Evolutionary conservation across 2,113 vertebrate genomes (phyloP), one percentile per base, ranked within the genome.

Genomic region (Corydoras maculifer): DNA sequence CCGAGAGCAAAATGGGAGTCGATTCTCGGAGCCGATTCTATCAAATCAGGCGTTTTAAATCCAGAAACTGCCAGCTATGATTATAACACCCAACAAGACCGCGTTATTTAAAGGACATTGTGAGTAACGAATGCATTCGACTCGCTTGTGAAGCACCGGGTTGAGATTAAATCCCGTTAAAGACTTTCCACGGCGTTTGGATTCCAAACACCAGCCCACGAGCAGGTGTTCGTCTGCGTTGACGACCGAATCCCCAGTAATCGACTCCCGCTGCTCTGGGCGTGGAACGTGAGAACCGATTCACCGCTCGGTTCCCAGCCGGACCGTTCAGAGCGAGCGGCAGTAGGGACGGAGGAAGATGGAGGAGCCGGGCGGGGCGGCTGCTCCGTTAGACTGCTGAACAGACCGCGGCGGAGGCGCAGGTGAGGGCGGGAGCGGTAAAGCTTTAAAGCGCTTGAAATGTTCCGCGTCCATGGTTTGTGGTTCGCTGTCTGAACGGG

Each of bases 311-410:
- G 15, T n/a, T 57, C 54, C 3, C 13, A 53, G 58, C 65, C 31
- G 0, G 18, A 10, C 65, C 31, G 55, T 43, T 29, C 57, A 59
- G 67, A 29, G 65, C 9, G 72, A 43, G 69, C 29, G 73, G 66
- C 68, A 79, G 51, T 66, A 75, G 81, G 78, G 51, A 53, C 72
- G 49, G 64, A 61, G 65, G 60, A 88, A 87, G 84, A 87, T 89
- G 87, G 86, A 86, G 86, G 88, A 85, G 75, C 18, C 69, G 69
- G 79, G 72, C 32, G 32, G 65, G 71, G 67, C 69, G 76, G 72
- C 70, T 62, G 78, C 74, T 84, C 79, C 79, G 74, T 31, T 75
- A 81, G 61, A 69, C 72, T 74, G 72, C 77, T 76, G 74, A 71
- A 72, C 48, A 75, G 30, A 58, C 1, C 31, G 54, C 70, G 58